phyloP scores from a whole-genome alignment of 1,140 invertebrate genomes.

The Lordiphosa stackelbergi region DNA sequence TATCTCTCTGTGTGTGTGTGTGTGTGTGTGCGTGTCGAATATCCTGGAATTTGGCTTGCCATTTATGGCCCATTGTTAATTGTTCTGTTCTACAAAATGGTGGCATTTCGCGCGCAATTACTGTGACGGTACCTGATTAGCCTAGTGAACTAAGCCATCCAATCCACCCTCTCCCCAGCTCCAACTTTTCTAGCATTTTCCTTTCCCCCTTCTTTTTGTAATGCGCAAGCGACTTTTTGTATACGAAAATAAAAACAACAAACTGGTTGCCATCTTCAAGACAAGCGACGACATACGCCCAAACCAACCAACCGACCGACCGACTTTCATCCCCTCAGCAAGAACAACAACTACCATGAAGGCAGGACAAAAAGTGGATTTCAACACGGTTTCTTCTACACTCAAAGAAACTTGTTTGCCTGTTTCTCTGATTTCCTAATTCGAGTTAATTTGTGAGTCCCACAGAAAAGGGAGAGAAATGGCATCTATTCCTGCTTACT shows the following conservation, averaged over 20 bases:
- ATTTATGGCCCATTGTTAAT: slow-evolving; percentile 15
- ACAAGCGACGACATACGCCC: slow-evolving; percentile 28
- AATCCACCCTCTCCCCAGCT: slow-evolving; percentile 18
- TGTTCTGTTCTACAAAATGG: slow-evolving; percentile 1
- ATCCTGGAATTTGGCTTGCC: slow-evolving; percentile 7
- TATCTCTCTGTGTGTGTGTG: too few species aligned
- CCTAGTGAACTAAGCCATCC: too few species aligned
- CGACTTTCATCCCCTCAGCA: slow-evolving; percentile 60
- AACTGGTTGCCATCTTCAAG: slow-evolving; percentile 70
- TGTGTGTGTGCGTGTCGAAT: not conserved
- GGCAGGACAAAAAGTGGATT: slow-evolving; percentile 23
- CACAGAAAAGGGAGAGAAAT: too few species aligned
- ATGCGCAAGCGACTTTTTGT: slow-evolving; percentile 43
- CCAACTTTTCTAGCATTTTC: slow-evolving; percentile 31
- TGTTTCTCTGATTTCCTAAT: slow-evolving; percentile 24
- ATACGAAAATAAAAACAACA: slow-evolving; percentile 20
- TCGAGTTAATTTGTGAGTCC: slow-evolving; percentile 30
- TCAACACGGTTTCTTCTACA: slow-evolving; percentile 45
- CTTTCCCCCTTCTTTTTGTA: slow-evolving; percentile 9
- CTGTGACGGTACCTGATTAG: too few species aligned
- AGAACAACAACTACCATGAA: slow-evolving; percentile 6
- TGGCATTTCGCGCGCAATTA: slow-evolving; percentile 37
- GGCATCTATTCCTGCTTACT: too few species aligned
- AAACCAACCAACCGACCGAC: slow-evolving; percentile 30
- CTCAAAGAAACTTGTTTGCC: slow-evolving; percentile 45